These are phyloP conservation scores for Bursaphelenchus okinawaensis DNA, from an alignment of 2,888 invertebrate species.

Conservation along the genomic window DNA sequence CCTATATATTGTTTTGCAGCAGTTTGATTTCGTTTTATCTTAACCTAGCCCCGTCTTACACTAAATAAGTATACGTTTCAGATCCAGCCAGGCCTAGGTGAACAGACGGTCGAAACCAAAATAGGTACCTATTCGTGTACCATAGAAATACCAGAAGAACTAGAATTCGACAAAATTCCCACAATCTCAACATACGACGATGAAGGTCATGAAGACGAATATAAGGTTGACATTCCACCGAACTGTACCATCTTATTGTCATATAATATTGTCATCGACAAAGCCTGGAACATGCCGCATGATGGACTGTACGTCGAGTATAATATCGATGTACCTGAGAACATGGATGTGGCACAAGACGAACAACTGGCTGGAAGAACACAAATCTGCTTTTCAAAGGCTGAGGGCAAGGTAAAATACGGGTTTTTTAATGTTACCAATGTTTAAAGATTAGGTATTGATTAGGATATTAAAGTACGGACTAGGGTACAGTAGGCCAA, in stretches of 20 bases:
- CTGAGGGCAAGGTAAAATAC: slow-evolving; percentile 4
- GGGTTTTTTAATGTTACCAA: not conserved
- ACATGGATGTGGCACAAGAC: slow-evolving; percentile 10
- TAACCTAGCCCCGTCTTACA: too few relatives aligned
- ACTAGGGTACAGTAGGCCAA: too few relatives aligned
- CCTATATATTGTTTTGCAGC: not conserved
- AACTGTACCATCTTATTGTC: not conserved
- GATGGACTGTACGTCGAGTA: slow-evolving; percentile 25
- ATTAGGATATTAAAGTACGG: too few relatives aligned
- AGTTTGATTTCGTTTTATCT: too few relatives aligned
- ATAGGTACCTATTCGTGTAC: not conserved
- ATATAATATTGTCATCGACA: slow-evolving; percentile 11
- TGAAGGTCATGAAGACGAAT: slow-evolving; percentile 4
- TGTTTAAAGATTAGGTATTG: not conserved
- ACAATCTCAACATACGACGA: not conserved
- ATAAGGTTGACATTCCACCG: slow-evolving; percentile 1
- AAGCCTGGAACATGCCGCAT: slow-evolving; percentile 24
- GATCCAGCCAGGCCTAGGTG: not conserved
- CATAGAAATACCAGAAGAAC: not conserved
- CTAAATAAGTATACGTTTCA: not conserved
- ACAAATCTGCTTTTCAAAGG: slow-evolving; percentile 17
- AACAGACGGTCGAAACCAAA: not conserved
- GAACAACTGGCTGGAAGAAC: slow-evolving; percentile 18
- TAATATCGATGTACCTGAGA: slow-evolving; percentile 22
- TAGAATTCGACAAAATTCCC: not conserved